phyloP scores from a whole-genome alignment of 2,113 vertebrate species.

The Microcebus jonahi region DNA sequence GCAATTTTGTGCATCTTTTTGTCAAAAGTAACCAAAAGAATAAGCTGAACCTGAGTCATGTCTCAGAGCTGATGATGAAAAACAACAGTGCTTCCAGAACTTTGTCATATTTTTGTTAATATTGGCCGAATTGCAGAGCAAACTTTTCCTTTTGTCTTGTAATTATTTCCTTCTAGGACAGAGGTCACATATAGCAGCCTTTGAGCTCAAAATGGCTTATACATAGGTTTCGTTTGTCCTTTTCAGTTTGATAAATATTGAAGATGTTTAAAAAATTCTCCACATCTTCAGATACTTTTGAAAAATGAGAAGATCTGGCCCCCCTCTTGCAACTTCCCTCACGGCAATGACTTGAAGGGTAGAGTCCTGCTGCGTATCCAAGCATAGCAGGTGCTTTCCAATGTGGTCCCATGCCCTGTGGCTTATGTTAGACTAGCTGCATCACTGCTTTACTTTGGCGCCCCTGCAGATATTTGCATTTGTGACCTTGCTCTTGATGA shows the following conservation, averaged over 20 bases:
- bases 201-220: not conserved
- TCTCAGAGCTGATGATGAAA: conserved; percentile 1
- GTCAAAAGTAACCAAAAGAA: not conserved
- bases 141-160: not conserved
- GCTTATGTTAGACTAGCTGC: not conserved
- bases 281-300: not conserved
- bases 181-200: not conserved
- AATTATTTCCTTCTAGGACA: not conserved
- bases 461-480: not conserved
- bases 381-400: not conserved
- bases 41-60: conserved; percentile 10
- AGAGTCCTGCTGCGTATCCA: not conserved
- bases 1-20: not conserved
- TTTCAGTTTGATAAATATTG: not conserved
- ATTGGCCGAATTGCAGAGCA: not conserved
- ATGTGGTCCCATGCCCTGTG: accelerated
- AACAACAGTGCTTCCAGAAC: not conserved
- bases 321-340: not conserved
- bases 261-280: not conserved
- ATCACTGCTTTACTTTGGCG: not conserved
- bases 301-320: not conserved
- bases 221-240: not conserved
- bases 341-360: not conserved
- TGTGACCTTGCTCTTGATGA: not conserved
- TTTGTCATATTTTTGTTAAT: not conserved